Evolutionary conservation across 2,888 invertebrate genomes (phyloP).

Genomic region (Sesamia inferens): DNA sequence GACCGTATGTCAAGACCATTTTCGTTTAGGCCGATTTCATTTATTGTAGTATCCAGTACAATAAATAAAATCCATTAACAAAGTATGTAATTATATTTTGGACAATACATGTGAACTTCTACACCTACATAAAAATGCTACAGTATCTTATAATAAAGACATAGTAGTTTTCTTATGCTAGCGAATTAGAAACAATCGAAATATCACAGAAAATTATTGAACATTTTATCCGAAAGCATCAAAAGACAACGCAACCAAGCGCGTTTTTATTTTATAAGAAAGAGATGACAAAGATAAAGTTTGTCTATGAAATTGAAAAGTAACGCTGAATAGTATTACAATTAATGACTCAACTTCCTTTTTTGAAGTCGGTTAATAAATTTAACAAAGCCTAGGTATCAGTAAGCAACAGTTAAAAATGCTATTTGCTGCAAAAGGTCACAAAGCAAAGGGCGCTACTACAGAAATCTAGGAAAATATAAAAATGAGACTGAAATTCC

Average conservation of each 20-base stretch:
- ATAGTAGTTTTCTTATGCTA: background rate
- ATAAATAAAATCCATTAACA: background rate
- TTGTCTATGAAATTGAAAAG: background rate
- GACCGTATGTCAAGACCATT: too few relatives aligned
- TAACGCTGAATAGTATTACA: background rate
- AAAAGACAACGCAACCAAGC: constrained; percentile 1
- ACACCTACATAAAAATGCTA: background rate
- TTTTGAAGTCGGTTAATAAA: background rate
- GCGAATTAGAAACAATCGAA: background rate
- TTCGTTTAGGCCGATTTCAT: too few relatives aligned
- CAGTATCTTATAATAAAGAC: background rate
- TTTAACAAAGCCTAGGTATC: background rate
- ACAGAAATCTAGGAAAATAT: background rate
- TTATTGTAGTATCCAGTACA: too few relatives aligned
- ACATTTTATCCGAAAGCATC: background rate
- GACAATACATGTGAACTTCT: background rate
- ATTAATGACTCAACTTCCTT: background rate
- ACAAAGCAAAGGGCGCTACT: background rate
- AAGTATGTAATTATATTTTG: background rate
- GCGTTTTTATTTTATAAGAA: too few relatives aligned
- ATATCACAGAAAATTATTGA: background rate
- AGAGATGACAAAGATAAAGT: background rate
- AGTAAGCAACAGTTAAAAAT: background rate
- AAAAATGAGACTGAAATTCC: constrained; percentile 5
- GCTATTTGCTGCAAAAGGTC: background rate